Evolutionary conservation across 1,140 invertebrate genomes (phyloP).

Genomic region (Ladona fulva): DNA sequence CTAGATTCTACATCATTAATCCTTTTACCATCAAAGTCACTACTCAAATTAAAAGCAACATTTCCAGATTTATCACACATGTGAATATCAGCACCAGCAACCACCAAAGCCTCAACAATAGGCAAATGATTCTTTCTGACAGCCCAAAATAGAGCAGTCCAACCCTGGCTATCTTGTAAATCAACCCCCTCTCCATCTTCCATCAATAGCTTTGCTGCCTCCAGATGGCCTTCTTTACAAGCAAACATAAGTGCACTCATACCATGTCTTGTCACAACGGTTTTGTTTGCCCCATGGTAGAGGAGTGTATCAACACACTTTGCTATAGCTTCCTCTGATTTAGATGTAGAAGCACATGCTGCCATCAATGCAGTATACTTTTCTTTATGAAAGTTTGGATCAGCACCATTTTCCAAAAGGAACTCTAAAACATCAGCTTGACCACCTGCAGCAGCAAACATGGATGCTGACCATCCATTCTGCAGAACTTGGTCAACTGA

Average conservation of each 20-base stretch:
- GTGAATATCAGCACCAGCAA: not conserved
- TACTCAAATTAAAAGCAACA: not conserved
- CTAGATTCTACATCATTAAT: not conserved
- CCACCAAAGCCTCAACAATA: not conserved
- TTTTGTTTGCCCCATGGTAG: constrained; percentile 35
- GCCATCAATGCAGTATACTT: constrained; percentile 44
- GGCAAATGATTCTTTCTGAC: not conserved
- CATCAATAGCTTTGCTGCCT: constrained; percentile 44
- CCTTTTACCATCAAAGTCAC: not conserved
- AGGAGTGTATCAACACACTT: constrained; percentile 38
- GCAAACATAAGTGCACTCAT: constrained; percentile 56
- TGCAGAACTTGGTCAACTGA: constrained; percentile 33
- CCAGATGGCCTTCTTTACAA: constrained; percentile 47
- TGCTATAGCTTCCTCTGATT: constrained; percentile 31
- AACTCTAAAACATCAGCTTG: constrained; percentile 34
- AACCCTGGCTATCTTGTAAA: constrained; percentile 36
- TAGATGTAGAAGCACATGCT: constrained; percentile 35
- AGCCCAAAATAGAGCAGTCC: constrained; percentile 22
- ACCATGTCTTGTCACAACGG: constrained; percentile 39
- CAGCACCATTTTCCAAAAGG: constrained; percentile 36
- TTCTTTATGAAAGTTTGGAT: constrained; percentile 41
- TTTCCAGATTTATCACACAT: not conserved
- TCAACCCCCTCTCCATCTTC: constrained; percentile 45
- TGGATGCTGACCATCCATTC: constrained; percentile 37
- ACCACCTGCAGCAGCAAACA: constrained; percentile 40